Evolutionary conservation across 64 coral and sea anemone genomes (phyloP), one percentile per base, ranked within the genome.

Genomic region (Astreopora myriophthalma): DNA sequence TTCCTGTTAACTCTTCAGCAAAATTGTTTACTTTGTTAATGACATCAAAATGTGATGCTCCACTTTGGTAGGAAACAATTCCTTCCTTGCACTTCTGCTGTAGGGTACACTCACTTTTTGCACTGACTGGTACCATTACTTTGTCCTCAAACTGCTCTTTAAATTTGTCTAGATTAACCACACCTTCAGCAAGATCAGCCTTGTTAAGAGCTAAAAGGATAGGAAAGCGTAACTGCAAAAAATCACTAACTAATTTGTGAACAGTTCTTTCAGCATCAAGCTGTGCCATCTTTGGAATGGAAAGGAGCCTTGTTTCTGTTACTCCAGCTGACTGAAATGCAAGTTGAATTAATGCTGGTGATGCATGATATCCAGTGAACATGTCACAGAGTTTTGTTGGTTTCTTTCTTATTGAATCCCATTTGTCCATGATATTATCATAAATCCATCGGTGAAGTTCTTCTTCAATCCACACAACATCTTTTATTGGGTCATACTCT

Each of bases 381-480:
- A 96, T 96, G 72, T 84, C 84, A 24, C 26, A 49, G 16, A 96
- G 78, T 76, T 96, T 96, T 5, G 34, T 75, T 69, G 94, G 94
- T 71, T 85, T 92, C 78, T 93, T 96, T 23, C 39, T 48, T 19
- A 96, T 96, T n/a, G 89, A 37, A 73, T 93, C 94, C 94, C 94
- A 93, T 48, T 96, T 96, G 76, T 48, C 49, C 85, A 96, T 96
- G 51, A 96, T 78, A 39, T 96, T 96, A 73, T 92, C 81, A 49
- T 83, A 92, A 62, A 96, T 96, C 94, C 94, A 96, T 30, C 68
- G 60, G 74, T 96, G 94, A 10, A 96, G 78, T 83, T 96, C 94
- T 34, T 93, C 30, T 14, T 89, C 75, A 77, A 96, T 86, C 94
- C 94, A 96, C n/a, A 66, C 86, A 20, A 96, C 90, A 96, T 96